Evolutionary conservation across 2,113 vertebrate genomes (phyloP).

Genomic region (Ochotona princeps): DNA sequence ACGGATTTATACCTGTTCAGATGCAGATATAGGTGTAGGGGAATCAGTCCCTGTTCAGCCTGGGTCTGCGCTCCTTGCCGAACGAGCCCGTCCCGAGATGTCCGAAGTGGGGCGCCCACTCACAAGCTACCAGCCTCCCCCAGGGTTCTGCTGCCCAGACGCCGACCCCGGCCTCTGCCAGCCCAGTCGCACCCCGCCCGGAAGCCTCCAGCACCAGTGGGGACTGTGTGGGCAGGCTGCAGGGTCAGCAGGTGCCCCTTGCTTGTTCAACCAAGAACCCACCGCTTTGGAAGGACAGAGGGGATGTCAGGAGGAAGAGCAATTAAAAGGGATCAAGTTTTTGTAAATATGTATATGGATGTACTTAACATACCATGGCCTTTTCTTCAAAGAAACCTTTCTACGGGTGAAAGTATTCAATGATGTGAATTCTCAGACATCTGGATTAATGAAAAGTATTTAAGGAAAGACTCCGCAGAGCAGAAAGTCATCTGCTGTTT

Average conservation of each 20-base stretch:
- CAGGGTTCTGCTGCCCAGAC: too few relatives aligned
- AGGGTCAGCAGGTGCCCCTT: background rate
- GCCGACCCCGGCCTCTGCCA: too few relatives aligned
- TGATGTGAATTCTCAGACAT: background rate
- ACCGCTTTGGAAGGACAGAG: background rate
- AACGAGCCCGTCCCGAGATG: background rate
- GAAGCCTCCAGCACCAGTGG: too few relatives aligned
- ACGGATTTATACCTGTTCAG: too few relatives aligned
- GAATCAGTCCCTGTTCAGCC: background rate
- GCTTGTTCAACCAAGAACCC: background rate
- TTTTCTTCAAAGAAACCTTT: background rate
- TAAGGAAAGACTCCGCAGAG: background rate
- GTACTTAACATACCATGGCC: too few relatives aligned
- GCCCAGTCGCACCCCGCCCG: too few relatives aligned
- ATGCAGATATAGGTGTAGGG: background rate
- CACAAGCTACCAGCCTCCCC: too few relatives aligned
- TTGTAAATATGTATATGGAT: too few relatives aligned
- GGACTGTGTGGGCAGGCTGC: too few relatives aligned
- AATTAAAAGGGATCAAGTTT: too few relatives aligned
- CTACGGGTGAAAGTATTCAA: background rate
- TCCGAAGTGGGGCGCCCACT: too few relatives aligned
- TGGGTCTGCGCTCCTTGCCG: too few relatives aligned
- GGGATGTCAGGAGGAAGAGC: background rate
- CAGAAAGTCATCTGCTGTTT: constrained; percentile 34
- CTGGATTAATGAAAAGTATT: constrained; percentile 1